phyloP scores from a whole-genome alignment of 2,888 invertebrate species.

The Hyposoter dolosus region DNA sequence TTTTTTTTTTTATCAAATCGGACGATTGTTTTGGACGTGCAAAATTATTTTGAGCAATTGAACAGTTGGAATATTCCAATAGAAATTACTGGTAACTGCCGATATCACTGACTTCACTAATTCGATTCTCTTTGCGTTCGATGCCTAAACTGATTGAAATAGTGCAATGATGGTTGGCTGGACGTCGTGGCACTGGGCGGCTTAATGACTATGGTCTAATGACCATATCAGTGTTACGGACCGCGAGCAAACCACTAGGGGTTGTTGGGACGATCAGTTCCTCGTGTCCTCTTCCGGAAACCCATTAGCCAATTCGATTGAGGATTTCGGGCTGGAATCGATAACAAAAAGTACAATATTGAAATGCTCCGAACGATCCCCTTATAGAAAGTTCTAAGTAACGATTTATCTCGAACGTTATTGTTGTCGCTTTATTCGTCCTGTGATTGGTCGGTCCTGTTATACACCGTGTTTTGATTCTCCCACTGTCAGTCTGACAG shows the following conservation, averaged over 20 bases:
- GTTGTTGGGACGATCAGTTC: background rate
- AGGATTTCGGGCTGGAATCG: background rate
- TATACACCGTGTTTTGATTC: too few species aligned
- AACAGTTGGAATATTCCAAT: background rate
- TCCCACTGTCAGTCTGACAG: too few species aligned
- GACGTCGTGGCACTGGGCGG: background rate
- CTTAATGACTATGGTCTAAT: conserved; percentile 6
- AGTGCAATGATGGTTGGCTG: background rate
- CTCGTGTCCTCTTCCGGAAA: conserved; percentile 8
- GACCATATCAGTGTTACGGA: conserved; percentile 1
- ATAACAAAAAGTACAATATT: background rate
- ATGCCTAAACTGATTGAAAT: conserved; percentile 1
- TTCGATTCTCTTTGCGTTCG: background rate
- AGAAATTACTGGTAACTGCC: background rate
- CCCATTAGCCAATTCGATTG: background rate
- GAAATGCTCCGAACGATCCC: background rate
- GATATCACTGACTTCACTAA: background rate
- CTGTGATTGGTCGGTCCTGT: too few species aligned
- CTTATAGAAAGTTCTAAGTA: too few species aligned
- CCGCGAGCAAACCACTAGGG: conserved; percentile 10
- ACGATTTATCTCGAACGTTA: too few species aligned
- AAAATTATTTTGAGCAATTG: background rate
- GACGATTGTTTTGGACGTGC: background rate
- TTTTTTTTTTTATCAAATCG: too few species aligned
- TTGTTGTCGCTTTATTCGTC: too few species aligned